Conservation (phyloP, 1,140 invertebrate species). For the Helicoverpa armigera region DNA sequence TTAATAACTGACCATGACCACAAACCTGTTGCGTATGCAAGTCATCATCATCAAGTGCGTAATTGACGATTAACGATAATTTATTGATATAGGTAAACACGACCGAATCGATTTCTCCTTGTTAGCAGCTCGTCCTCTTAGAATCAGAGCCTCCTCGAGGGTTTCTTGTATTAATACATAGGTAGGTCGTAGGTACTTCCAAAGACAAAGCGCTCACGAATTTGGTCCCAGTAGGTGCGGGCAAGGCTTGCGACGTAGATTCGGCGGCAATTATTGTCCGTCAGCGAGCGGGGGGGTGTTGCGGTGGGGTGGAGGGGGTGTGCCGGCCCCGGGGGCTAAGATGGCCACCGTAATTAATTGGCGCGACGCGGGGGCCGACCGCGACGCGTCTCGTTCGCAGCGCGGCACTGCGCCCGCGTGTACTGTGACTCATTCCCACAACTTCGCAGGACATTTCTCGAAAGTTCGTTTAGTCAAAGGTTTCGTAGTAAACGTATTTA, state of each 20-base stretch:
- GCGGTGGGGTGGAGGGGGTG: constrained; percentile 51
- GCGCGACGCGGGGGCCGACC: constrained; percentile 84
- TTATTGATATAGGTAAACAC: neutral
- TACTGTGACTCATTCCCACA: constrained; percentile 44
- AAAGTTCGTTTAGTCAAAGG: no score
- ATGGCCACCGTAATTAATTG: constrained; percentile 86
- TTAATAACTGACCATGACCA: neutral
- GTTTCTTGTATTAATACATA: neutral
- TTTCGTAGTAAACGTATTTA: no score
- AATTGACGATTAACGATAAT: neutral
- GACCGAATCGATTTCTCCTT: neutral
- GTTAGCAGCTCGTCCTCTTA: neutral
- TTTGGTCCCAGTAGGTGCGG: constrained; percentile 45
- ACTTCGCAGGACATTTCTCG: neutral
- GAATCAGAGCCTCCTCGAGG: neutral
- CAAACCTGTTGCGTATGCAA: constrained; percentile 18
- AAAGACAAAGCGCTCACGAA: constrained; percentile 46
- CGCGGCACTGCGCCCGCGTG: constrained; percentile 78
- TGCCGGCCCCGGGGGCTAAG: constrained; percentile 68
- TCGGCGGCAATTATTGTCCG: constrained; percentile 83
- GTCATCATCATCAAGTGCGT: neutral
- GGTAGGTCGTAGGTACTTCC: neutral
- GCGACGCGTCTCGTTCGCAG: constrained; percentile 80
- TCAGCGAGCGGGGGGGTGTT: constrained; percentile 70
- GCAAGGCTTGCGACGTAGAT: constrained; percentile 73